Evolutionary conservation across 1,140 invertebrate species (phyloP).

Genomic region (Atta texana): DNA sequence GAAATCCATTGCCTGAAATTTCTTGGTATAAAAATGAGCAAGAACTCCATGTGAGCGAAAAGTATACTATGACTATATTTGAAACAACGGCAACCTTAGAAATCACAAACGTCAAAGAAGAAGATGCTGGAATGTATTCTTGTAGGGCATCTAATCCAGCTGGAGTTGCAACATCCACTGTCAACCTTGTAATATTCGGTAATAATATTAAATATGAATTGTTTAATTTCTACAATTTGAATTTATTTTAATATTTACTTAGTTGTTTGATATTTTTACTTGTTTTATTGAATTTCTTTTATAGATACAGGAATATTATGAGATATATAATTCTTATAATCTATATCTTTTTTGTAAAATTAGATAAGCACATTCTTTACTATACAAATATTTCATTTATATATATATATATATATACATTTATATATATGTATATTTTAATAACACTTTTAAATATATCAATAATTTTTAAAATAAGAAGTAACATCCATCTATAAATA

Average conservation of each 20-base stretch:
- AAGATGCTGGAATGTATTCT: slow-evolving; percentile 93
- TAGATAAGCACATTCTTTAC: not conserved
- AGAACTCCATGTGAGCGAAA: slow-evolving; percentile 88
- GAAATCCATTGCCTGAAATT: slow-evolving; percentile 90
- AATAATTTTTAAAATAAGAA: not conserved
- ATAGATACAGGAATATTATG: not conserved
- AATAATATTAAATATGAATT: slow-evolving; percentile 75
- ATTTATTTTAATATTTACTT: slow-evolving; percentile 43
- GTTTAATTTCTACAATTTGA: slow-evolving; percentile 35
- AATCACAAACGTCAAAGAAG: slow-evolving; percentile 88
- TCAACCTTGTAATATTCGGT: slow-evolving; percentile 91
- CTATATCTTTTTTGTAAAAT: slow-evolving; percentile 31
- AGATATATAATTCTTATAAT: not conserved
- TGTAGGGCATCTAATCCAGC: slow-evolving; percentile 92
- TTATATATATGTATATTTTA: no score
- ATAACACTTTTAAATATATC: no score
- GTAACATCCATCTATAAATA: not conserved
- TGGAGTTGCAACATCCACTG: slow-evolving; percentile 92
- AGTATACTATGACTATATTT: slow-evolving; percentile 88
- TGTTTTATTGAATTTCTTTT: not conserved
- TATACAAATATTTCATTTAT: not conserved
- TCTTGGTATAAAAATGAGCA: slow-evolving; percentile 92
- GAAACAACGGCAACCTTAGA: slow-evolving; percentile 89
- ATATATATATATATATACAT: not conserved
- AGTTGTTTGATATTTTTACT: slow-evolving; percentile 12